Percentiles rank a stretch among this genome's conserved stretches.
Conservation (phyloP, 2,113 vertebrate species). For the Turdus rufiventris region DNA sequence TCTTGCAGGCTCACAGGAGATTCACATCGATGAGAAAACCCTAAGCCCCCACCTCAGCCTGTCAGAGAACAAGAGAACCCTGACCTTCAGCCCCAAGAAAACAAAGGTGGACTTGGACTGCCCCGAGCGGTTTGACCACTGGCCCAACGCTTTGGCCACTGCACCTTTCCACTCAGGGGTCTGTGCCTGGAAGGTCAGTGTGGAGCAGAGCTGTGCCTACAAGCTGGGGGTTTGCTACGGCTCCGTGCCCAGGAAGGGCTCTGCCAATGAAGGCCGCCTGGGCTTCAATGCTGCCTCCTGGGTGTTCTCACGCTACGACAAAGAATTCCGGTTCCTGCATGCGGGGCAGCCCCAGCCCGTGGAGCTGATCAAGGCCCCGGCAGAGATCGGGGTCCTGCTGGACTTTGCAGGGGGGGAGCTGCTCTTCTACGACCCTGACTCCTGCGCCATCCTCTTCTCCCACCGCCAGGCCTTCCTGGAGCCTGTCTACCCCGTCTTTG, state of each 20-base stretch:
- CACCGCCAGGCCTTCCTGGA: conserved; percentile 66
- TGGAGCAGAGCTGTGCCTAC: conserved; percentile 85
- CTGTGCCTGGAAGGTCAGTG: conserved; percentile 82
- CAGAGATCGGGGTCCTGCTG: conserved; percentile 79
- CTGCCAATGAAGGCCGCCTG: conserved; percentile 77
- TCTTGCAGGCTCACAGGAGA: conserved; percentile 61
- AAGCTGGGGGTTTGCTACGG: conserved; percentile 89
- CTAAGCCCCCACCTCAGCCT: conserved; percentile 83
- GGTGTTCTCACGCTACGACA: conserved; percentile 88
- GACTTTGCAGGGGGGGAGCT: conserved; percentile 83
- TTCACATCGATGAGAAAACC: conserved; percentile 82
- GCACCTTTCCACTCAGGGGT: conserved; percentile 75
- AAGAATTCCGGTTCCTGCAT: conserved; percentile 85
- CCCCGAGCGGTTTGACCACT: conserved; percentile 86
- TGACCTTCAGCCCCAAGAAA: conserved; percentile 84
- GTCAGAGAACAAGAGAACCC: conserved; percentile 78
- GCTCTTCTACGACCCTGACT: conserved; percentile 82
- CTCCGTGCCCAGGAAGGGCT: conserved; percentile 84
- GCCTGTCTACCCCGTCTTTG: conserved; percentile 82
- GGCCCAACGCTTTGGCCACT: conserved; percentile 87
- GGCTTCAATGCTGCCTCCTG: conserved; percentile 86
- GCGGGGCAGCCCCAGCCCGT: conserved; percentile 65
- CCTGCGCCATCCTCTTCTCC: conserved; percentile 75
- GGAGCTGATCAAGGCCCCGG: conserved; percentile 73
- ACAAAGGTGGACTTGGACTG: conserved; percentile 65